Conservation (phyloP, 2,113 vertebrate genomes). For the Apodemus speciosus region DNA sequence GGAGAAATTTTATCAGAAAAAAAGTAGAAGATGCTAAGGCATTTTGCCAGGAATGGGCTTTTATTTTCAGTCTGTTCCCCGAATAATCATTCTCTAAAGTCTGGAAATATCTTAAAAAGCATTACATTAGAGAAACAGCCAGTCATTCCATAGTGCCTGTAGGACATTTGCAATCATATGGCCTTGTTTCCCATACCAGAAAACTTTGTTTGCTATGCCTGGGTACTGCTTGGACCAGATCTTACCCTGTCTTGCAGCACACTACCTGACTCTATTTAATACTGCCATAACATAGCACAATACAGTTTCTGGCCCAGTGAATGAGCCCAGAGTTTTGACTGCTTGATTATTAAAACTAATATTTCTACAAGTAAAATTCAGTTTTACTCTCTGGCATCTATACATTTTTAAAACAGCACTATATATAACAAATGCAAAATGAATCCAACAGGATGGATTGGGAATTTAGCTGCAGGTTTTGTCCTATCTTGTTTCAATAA, state of each 20-base stretch:
- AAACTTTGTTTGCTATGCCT: not conserved
- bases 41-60: slow-evolving; percentile 70
- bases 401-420: not conserved
- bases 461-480: not conserved
- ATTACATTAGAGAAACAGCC: slow-evolving; percentile 43
- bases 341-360: not conserved
- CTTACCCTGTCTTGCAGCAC: not conserved
- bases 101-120: slow-evolving; percentile 60
- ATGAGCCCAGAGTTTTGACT: not conserved
- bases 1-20: slow-evolving; percentile 70
- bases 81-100: slow-evolving; percentile 63
- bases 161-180: not conserved
- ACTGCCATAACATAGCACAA: not conserved
- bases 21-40: slow-evolving; percentile 66
- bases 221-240: not conserved
- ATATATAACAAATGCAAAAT: not conserved
- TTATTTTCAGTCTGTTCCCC: slow-evolving; percentile 74
- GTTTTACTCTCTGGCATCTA: not conserved
- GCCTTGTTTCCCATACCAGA: not conserved
- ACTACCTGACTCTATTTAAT: not conserved
- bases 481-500: rapidly evolving
- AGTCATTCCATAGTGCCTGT: slow-evolving; percentile 26
- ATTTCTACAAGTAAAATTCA: slow-evolving; percentile 30
- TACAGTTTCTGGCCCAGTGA: not conserved
- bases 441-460: not conserved